Evolutionary conservation across 2,888 invertebrate species (phyloP), one percentile per base, ranked within the genome.

Genomic region (Acrobasis suavella): DNA sequence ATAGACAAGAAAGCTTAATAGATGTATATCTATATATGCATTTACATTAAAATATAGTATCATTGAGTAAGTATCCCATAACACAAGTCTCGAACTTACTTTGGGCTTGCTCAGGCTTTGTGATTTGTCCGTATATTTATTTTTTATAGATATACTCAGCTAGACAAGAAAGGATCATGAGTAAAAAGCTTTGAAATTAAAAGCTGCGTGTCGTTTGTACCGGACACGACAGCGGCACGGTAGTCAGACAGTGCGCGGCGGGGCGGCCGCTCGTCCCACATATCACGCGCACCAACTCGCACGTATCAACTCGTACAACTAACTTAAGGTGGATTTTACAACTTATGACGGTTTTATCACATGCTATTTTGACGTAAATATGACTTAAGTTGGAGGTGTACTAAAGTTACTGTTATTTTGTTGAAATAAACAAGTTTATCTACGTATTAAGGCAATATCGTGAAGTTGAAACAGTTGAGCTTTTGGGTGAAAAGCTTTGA

Each of bases 191-290:
- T 22, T 32, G 17, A 17, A 14, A 12, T 12, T 22, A 42, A 17
- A 42, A 42, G 15, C 46, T 16, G 8, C 39, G 39, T 42, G 5
- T 10, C n/a, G 39, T 39, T 15, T 8, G 46, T 22, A 14, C 38
- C 14, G 39, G 50, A 2, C 9, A 17, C 22, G 38, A 17, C n/a
- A 16, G n/a, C 58, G 17, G 46, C 22, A 52, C 62, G 64, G 64
- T 62, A 62, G 64, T 64, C 32, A 15, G 32, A 15, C 50, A 62
- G 58, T 58, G 64, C 60, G 49, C 17, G 42, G 16, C 58, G 60
- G 50, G 55, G 42, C 64, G 65, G 52, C 50, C 63, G 63, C 65
- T 32, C 66, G 66, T 32, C 60, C 22, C 38, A 38, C 62, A 54
- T 42, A 56, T 56, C 55, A 46, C 14, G 50, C 62, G 52, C 16